Evolutionary conservation across 2,113 vertebrate genomes (phyloP), one percentile per base, ranked within the genome.

Genomic region (Macrotis lagotis): DNA sequence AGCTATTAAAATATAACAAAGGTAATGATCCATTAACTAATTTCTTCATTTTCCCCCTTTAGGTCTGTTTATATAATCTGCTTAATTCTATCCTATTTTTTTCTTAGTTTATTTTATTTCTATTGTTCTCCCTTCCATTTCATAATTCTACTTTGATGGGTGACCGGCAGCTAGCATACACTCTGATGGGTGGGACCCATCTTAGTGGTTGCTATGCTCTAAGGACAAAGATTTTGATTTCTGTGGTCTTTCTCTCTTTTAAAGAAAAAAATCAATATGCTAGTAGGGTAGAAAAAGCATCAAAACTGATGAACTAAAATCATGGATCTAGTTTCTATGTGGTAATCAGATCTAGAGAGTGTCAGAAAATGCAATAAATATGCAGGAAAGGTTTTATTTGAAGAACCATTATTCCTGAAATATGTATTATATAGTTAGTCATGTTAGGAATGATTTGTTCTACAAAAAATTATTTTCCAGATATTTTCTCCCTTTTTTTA

Each of bases 1-100:
- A 74, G 12, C 48, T 92, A 19, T 89, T 92, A 83, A 95, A 88
- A 50, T 88, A 91, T 49, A 89, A 90, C 25, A 50, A 50, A 90
- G 8, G 12, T 91, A 31, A 49, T 37, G 25, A 55, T 93, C 2
- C 51, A 92, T 48, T 22, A n/a, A 95, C 37, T 47, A 24, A 59
- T 44, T 59, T 91, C 44, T 51, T 47, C 53, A 93, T 93, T 88
- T 90, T 0, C 12, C 19, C 16, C 89, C 91, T 16, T 25, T 50
- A 3, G 19, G 16, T 11, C 89, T 83, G n/a, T 22, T 83, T 74
- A 28, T 90, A 48, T 90, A 49, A 1, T 90, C 48, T 50, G 9
- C 25, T 90, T 90, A 49, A 48, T 48, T 90, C 89, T 90, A 0
- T 90, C 89, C 25, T 92, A 50, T 96, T 4, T 0, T 0, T 16